Conservation (phyloP, 2,797 vertebrate species). For the Gadopsis bispinosus region DNA sequence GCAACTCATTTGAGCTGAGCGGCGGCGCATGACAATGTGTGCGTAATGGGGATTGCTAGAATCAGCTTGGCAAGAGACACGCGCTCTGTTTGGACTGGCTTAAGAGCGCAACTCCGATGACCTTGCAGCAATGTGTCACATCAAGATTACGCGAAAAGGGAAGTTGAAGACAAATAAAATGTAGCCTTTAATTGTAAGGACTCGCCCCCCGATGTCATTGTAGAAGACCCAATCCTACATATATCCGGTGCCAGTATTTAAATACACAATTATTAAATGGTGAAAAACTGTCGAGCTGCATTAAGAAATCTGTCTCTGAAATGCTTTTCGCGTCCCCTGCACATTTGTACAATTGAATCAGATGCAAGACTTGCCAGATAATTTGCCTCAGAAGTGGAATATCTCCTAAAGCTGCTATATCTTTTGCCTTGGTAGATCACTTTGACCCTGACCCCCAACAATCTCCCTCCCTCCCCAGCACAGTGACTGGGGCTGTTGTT, state of each 20-base stretch:
- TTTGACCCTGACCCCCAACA: slow-evolving; percentile 35
- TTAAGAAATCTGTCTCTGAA: slow-evolving; percentile 39
- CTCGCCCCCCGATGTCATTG: background rate
- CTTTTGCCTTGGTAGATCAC: slow-evolving; percentile 18
- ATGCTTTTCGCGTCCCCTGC: slow-evolving; percentile 8
- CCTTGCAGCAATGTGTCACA: slow-evolving; percentile 57
- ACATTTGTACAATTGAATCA: slow-evolving; percentile 24
- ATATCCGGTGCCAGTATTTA: slow-evolving; percentile 30
- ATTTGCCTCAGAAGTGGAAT: slow-evolving; percentile 9
- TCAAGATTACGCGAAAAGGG: slow-evolving; percentile 53
- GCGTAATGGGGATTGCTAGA: slow-evolving; percentile 57
- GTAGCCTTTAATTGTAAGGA: slow-evolving; percentile 43
- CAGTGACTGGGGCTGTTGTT: slow-evolving; percentile 39
- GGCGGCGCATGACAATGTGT: slow-evolving; percentile 61
- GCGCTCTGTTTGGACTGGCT: slow-evolving; percentile 52
- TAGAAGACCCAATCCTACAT: slow-evolving; percentile 11
- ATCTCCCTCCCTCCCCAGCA: slow-evolving; percentile 23
- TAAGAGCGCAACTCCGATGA: slow-evolving; percentile 58
- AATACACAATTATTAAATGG: slow-evolving; percentile 20
- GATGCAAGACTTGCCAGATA: background rate
- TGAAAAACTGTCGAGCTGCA: slow-evolving; percentile 17
- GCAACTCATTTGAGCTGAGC: slow-evolving; percentile 72
- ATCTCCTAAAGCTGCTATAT: slow-evolving; percentile 20
- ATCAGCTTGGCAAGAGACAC: slow-evolving; percentile 42
- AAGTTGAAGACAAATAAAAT: slow-evolving; percentile 47